These are phyloP conservation scores for Bicyclus anynana DNA, from an alignment of 1,140 invertebrate genomes.

Conservation along the genomic window DNA sequence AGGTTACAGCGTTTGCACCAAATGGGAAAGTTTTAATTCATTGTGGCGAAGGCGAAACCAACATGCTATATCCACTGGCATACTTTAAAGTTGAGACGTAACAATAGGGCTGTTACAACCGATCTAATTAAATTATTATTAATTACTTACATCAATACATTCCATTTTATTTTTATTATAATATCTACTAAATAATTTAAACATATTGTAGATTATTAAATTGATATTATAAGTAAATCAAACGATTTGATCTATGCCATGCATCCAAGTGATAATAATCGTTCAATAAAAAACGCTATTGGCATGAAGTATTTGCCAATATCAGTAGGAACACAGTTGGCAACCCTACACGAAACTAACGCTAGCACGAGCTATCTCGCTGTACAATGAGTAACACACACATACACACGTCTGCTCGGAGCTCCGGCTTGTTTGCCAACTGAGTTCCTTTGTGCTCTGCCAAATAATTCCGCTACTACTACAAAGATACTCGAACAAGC, in stretches of 20 bases:
- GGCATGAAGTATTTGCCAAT: neutral
- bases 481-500: constrained; percentile 10
- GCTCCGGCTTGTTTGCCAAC: constrained; percentile 15
- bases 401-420: constrained; percentile 6
- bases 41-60: constrained; percentile 8
- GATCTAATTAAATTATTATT: no score
- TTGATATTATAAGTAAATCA: no score
- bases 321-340: neutral
- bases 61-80: constrained; percentile 8
- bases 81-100: constrained; percentile 1
- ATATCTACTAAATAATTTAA: no score
- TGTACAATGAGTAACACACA: constrained; percentile 12
- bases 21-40: constrained; percentile 9
- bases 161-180: no score
- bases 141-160: no score
- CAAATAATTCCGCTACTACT: constrained; percentile 14
- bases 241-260: no score
- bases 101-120: neutral
- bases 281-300: no score
- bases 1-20: constrained; percentile 1
- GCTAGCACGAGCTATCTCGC: neutral
- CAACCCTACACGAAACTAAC: constrained; percentile 6
- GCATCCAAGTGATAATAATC: no score
- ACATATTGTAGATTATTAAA: no score
- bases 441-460: constrained; percentile 13